phyloP scores from a whole-genome alignment of 2,113 vertebrate species.

The Struthidea cinerea region DNA sequence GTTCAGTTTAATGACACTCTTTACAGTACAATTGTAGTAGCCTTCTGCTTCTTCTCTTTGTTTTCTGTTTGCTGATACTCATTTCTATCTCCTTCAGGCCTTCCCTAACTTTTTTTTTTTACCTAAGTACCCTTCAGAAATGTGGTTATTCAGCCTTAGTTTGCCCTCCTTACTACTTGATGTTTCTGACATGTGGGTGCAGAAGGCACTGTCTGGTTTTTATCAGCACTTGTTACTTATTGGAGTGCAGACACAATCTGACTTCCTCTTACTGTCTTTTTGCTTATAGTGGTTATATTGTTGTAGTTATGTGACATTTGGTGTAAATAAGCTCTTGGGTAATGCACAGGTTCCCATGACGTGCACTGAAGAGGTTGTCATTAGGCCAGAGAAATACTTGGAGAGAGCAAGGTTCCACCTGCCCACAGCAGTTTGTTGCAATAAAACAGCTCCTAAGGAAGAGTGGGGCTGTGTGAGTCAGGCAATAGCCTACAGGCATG shows the following conservation, averaged over 20 bases:
- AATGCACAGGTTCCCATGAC: background rate
- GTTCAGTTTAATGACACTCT: background rate
- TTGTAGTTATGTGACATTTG: background rate
- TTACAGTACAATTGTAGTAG: background rate
- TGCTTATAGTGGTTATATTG: background rate
- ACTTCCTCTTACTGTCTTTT: background rate
- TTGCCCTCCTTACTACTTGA: background rate
- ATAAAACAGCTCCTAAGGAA: background rate
- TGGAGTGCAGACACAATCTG: background rate
- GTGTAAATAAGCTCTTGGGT: background rate
- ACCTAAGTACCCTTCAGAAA: background rate
- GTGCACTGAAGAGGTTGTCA: background rate
- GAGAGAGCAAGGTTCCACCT: background rate
- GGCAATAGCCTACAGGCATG: background rate
- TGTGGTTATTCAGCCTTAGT: background rate
- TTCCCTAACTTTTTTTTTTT: background rate
- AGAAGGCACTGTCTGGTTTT: background rate
- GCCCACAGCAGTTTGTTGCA: background rate
- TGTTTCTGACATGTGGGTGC: background rate
- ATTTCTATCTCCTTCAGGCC: background rate
- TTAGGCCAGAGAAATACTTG: background rate
- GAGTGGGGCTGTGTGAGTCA: background rate
- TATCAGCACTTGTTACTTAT: background rate
- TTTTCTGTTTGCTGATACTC: background rate
- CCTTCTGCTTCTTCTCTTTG: background rate